Evolutionary conservation across 1,140 invertebrate genomes (phyloP).

Genomic region (Contarinia nasturtii): DNA sequence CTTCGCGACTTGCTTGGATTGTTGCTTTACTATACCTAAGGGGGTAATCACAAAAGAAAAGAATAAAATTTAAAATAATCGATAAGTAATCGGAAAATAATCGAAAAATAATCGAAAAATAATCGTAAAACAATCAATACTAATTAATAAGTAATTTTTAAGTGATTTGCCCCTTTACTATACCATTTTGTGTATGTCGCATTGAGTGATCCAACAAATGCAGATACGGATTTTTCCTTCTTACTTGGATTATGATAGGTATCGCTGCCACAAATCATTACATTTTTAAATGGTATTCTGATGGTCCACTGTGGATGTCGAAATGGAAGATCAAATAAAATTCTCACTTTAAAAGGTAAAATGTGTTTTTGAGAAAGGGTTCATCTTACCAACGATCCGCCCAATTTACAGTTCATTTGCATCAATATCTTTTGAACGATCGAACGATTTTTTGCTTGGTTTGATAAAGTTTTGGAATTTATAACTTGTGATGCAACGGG

Average conservation of each 20-base stretch:
- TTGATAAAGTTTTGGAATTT: constrained; percentile 12
- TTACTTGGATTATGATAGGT: constrained; percentile 50
- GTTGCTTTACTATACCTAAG: constrained; percentile 35
- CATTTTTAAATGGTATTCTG: constrained; percentile 53
- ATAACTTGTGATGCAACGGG: constrained; percentile 59
- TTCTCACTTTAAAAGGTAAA: not conserved
- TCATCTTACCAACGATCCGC: too few species aligned
- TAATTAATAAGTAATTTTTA: too few species aligned
- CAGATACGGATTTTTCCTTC: constrained; percentile 25
- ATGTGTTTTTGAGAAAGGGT: not conserved
- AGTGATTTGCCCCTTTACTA: constrained; percentile 46
- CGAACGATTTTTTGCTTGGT: constrained; percentile 10
- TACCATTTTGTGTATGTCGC: constrained; percentile 56
- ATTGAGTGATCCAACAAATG: constrained; percentile 70
- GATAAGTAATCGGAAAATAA: too few species aligned
- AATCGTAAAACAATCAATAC: too few species aligned
- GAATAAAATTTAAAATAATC: too few species aligned
- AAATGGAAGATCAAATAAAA: constrained; percentile 33
- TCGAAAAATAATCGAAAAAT: too few species aligned
- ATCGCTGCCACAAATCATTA: constrained; percentile 88
- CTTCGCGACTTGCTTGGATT: constrained; percentile 48
- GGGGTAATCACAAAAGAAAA: too few species aligned
- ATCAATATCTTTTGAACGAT: not conserved
- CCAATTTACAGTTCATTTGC: not conserved
- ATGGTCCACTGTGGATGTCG: constrained; percentile 73